Evolutionary conservation across 92 coral and sea anemone genomes (phyloP).

Genomic region (Umimayanthus kanabou): DNA sequence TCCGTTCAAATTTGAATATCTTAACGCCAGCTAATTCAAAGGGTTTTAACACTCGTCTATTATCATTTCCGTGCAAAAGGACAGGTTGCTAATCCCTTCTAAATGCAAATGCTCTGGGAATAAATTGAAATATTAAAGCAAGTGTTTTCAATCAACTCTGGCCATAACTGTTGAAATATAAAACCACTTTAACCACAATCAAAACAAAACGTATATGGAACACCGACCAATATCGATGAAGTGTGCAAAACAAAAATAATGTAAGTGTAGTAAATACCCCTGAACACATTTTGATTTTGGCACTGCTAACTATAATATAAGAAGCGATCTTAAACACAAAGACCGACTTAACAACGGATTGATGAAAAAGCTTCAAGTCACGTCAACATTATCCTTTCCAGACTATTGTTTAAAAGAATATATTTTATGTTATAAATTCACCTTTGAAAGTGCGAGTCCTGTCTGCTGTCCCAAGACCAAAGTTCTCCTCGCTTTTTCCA

Average conservation of each 20-base stretch:
- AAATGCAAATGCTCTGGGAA: not conserved
- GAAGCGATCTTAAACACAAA: not conserved
- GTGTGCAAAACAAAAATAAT: not conserved
- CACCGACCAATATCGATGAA: not conserved
- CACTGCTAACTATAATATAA: not conserved
- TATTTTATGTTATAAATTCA: not conserved
- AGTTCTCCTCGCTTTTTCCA: slow-evolving; percentile 57
- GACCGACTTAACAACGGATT: not conserved
- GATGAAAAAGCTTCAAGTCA: not conserved
- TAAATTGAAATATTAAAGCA: not conserved
- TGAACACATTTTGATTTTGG: no score
- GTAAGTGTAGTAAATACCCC: not conserved
- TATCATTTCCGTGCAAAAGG: not conserved
- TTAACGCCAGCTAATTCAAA: not conserved
- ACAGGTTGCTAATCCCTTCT: not conserved
- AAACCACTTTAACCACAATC: not conserved
- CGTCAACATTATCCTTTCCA: not conserved
- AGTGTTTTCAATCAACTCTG: not conserved
- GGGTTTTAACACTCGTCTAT: not conserved
- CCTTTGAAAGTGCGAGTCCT: slow-evolving; percentile 65
- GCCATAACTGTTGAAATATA: not conserved
- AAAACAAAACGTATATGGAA: not conserved
- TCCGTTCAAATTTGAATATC: not conserved
- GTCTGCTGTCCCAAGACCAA: slow-evolving; percentile 71
- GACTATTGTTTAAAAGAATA: not conserved